Base-by-base conservation (phyloP, 2,888 invertebrate genomes). In the Deroplatys truncata region DNA sequence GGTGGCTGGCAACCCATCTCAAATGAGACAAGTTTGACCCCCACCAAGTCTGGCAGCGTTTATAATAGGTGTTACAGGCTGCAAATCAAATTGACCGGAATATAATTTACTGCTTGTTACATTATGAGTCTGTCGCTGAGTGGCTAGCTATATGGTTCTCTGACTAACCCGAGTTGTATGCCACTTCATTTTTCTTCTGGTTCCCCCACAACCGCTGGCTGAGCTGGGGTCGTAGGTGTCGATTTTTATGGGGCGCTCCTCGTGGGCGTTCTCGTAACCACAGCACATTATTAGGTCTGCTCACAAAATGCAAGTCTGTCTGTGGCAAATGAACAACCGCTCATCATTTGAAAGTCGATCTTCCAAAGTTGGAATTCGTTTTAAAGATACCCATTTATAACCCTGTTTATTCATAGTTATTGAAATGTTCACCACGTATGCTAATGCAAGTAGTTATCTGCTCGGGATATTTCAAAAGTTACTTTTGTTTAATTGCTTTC, bases 21-120 rank as follows among this genome's bases (percentile, higher is more conserved):
- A 72, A 72, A 72, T 85, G 29, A 25, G 28, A 49, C 56, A 86
- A 31, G 86, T 49, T 49, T 86, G 86, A 35, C 43, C 86, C 56
- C 56, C 56, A 72, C 56, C 56, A 72, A 72, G 56, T 72, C 29
- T 84, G 84, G 31, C 29, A 31, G 84, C 29, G 84, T 25, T 84
- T 84, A 82, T 87, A 82, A 72, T 72, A 56, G 86, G 72, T 86
- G 72, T 86, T 86, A 86, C 29, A 28, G 28, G 86, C 86, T 86
- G 56, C 56, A 72, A 72, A 72, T 72, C 56, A 72, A 72, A 72
- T 72, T 72, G 28, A 82, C 20, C 82, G 87, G 82, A 82, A 25
- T 82, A 82, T 87, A 87, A 87, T 87, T 87, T 87, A 87, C 31
- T n/a, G n/a, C 87, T 87, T 87, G 87, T 87, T 87, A 86, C 28